Conservation (phyloP, 2,113 vertebrate genomes). For the Corythornis vintsioides region DNA sequence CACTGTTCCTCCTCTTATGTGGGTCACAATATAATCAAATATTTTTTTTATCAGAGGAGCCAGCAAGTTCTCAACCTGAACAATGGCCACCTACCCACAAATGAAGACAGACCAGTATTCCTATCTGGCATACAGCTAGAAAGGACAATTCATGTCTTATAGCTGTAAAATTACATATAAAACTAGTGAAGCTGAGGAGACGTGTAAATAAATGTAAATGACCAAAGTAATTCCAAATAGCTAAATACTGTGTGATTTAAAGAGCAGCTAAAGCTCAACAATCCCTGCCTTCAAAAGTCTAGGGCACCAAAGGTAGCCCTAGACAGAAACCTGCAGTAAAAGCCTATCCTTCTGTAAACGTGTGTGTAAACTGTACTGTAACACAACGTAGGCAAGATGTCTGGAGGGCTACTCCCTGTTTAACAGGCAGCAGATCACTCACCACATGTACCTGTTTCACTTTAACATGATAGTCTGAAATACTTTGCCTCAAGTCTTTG, state of each 20-base stretch:
- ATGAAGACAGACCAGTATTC: not conserved
- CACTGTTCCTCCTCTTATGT: slow-evolving; percentile 9
- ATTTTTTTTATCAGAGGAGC: not conserved
- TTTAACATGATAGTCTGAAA: not conserved
- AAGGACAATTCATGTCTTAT: not conserved
- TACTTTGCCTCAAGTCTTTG: not conserved
- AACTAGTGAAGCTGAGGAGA: slow-evolving; percentile 24
- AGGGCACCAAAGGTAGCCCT: not conserved
- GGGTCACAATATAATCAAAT: not conserved
- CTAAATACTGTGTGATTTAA: slow-evolving; percentile 26
- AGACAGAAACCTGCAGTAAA: slow-evolving; percentile 17
- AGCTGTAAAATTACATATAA: not conserved
- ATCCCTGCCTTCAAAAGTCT: not conserved
- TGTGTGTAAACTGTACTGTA: not conserved
- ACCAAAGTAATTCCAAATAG: not conserved
- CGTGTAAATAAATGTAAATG: slow-evolving; percentile 15
- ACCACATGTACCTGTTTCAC: not conserved
- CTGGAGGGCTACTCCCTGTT: not conserved
- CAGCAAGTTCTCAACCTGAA: not conserved
- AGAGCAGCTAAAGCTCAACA: slow-evolving; percentile 19
- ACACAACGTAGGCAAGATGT: not conserved
- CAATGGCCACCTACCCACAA: not conserved
- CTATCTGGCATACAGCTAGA: not conserved
- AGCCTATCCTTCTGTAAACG: not conserved
- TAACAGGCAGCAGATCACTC: not conserved